Conservation (phyloP, 2,888 invertebrate genomes). For the Philonicus albiceps region DNA sequence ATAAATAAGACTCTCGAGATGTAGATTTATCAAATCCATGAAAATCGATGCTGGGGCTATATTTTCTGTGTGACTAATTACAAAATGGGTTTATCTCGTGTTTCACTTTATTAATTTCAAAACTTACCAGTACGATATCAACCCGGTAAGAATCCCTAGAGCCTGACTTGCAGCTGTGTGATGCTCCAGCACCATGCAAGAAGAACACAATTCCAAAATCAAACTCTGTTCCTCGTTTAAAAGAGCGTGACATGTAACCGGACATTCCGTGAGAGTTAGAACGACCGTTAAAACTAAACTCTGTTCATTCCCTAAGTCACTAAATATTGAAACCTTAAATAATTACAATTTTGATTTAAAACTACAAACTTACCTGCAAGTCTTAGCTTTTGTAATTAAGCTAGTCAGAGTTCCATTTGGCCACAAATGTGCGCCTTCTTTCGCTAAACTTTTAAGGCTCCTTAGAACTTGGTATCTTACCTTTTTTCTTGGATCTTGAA, state of each 20-base stretch:
- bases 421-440: conserved; percentile 82
- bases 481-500: conserved; percentile 74
- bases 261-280: conserved; percentile 60
- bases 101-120: background rate
- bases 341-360: background rate
- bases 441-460: conserved; percentile 74
- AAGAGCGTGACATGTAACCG: conserved; percentile 59
- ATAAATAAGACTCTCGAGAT: conserved; percentile 60
- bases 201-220: conserved; percentile 58
- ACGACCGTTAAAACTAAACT: conserved; percentile 60
- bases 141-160: conserved; percentile 59
- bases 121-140: conserved; percentile 52
- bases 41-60: conserved; percentile 54
- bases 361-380: conserved; percentile 51
- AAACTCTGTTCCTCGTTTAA: conserved; percentile 58
- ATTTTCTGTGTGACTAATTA: conserved; percentile 49
- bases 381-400: conserved; percentile 58
- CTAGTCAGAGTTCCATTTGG: conserved; percentile 67
- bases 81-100: background rate
- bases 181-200: conserved; percentile 59
- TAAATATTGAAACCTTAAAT: conserved; percentile 13
- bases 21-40: conserved; percentile 59
- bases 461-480: conserved; percentile 74
- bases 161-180: conserved; percentile 60
- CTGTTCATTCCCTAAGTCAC: conserved; percentile 58